Evolutionary conservation across 2,113 vertebrate species (phyloP).

Genomic region (Dasyprocta punctata): DNA sequence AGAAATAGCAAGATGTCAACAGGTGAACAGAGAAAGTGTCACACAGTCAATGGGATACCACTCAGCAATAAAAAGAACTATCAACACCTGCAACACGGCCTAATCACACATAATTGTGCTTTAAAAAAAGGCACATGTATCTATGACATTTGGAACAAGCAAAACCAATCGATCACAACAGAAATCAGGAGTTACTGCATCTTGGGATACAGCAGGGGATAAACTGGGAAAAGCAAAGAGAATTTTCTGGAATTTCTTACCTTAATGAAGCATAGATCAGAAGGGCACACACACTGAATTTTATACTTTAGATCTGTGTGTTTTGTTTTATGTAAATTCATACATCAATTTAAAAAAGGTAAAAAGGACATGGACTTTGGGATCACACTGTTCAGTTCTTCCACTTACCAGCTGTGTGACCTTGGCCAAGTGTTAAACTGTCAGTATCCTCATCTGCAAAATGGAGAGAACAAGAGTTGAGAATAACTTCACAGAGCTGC

Average conservation of each 20-base stretch:
- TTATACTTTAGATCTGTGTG: not conserved
- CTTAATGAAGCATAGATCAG: not conserved
- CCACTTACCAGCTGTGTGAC: conserved; percentile 69
- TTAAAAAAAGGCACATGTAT: not conserved
- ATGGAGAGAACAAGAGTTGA: conserved; percentile 56
- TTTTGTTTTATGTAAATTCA: conserved; percentile 15
- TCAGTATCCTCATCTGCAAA: conserved; percentile 66
- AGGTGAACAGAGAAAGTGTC: not conserved
- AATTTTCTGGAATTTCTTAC: conserved; percentile 60
- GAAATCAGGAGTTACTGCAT: conserved; percentile 18
- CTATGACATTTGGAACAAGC: conserved; percentile 5
- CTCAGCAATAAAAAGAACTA: not conserved
- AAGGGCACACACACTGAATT: not conserved
- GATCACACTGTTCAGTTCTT: conserved; percentile 41
- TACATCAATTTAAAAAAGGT: conserved; percentile 32
- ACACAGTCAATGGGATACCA: not conserved
- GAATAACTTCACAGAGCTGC: conserved; percentile 16
- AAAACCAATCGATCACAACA: conserved; percentile 12
- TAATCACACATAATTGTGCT: not conserved
- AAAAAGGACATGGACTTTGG: not conserved
- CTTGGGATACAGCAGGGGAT: not conserved
- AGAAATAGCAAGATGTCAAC: not conserved
- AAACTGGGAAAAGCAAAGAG: not conserved
- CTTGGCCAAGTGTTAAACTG: conserved; percentile 64
- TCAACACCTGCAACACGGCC: not conserved